phyloP scores from a whole-genome alignment of 2,113 vertebrate species.

The Toxotes chatareus region DNA sequence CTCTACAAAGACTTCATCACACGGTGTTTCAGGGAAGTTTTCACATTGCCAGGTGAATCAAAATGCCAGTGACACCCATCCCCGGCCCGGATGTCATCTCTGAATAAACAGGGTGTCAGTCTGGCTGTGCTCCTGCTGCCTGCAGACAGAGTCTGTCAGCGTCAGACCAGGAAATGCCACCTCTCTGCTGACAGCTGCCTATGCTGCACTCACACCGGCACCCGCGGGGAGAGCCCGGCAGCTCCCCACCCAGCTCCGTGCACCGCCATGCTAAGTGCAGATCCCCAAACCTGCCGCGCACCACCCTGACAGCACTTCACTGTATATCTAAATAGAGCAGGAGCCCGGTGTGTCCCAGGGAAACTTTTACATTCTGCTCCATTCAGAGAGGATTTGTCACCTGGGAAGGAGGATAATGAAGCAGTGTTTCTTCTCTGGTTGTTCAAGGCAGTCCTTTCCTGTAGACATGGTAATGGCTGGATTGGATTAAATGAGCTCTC shows the following conservation, averaged over 20 bases:
- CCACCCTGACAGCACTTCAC: slow-evolving; percentile 76
- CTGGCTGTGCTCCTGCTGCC: slow-evolving; percentile 92
- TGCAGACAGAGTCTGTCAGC: slow-evolving; percentile 96
- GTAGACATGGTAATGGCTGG: slow-evolving; percentile 72
- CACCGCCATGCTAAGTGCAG: slow-evolving; percentile 66
- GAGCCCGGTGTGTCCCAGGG: slow-evolving; percentile 67
- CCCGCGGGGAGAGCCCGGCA: slow-evolving; percentile 84
- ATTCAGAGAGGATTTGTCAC: slow-evolving; percentile 82
- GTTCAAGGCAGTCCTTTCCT: slow-evolving; percentile 70
- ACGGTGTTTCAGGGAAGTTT: slow-evolving; percentile 85
- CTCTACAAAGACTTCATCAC: slow-evolving; percentile 89
- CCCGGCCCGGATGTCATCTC: slow-evolving; percentile 90
- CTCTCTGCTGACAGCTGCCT: slow-evolving; percentile 95
- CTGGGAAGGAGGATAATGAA: slow-evolving; percentile 76
- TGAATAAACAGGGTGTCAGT: slow-evolving; percentile 98
- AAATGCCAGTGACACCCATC: slow-evolving; percentile 93
- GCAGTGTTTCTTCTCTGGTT: slow-evolving; percentile 65
- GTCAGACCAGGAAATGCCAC: slow-evolving; percentile 92
- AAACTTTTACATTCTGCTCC: slow-evolving; percentile 79
- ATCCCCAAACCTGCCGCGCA: slow-evolving; percentile 65
- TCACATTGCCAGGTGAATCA: slow-evolving; percentile 88
- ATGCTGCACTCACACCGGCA: slow-evolving; percentile 87
- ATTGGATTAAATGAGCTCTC: slow-evolving; percentile 79
- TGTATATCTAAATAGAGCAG: slow-evolving; percentile 80
- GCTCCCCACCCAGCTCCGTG: slow-evolving; percentile 82